phyloP scores from a whole-genome alignment of 2,888 invertebrate genomes.

The Chamaedrilus cognettii region DNA sequence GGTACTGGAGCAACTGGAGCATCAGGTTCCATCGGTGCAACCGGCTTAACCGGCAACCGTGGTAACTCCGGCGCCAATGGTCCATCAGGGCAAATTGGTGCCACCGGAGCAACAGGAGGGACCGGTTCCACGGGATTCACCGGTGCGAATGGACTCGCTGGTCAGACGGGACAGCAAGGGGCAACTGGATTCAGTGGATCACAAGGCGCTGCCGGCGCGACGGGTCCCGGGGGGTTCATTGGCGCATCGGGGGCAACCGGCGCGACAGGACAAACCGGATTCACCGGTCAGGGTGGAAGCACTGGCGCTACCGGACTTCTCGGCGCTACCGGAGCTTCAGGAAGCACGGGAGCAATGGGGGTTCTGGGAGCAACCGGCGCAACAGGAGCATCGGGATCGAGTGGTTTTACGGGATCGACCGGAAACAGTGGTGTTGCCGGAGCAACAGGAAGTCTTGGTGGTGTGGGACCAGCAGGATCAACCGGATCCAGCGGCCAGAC shows the following conservation, averaged over 20 bases:
- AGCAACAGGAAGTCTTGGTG: slow-evolving; percentile 4
- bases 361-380: slow-evolving; percentile 4
- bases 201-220: slow-evolving; percentile 13
- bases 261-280: not conserved
- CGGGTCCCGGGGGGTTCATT: slow-evolving; percentile 13
- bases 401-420: not conserved
- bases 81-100: slow-evolving; percentile 26
- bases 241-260: slow-evolving; percentile 24
- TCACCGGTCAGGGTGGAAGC: not conserved
- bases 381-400: slow-evolving; percentile 1
- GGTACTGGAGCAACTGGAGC: slow-evolving; percentile 25
- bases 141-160: slow-evolving; percentile 16
- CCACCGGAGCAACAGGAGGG: slow-evolving; percentile 17
- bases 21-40: slow-evolving; percentile 28
- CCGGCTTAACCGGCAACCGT: slow-evolving; percentile 25
- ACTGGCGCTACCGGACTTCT: not conserved
- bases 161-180: slow-evolving; percentile 25
- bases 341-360: not conserved
- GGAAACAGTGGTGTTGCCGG: slow-evolving; percentile 1
- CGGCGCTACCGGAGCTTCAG: not conserved
- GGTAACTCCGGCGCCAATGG: slow-evolving; percentile 33
- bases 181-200: slow-evolving; percentile 13
- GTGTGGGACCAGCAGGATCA: slow-evolving; percentile 22
- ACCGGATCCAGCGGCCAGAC: slow-evolving; percentile 16
- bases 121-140: slow-evolving; percentile 9